phyloP scores from a whole-genome alignment of 2,888 invertebrate species.

The Chaitophorus viminalis region DNA sequence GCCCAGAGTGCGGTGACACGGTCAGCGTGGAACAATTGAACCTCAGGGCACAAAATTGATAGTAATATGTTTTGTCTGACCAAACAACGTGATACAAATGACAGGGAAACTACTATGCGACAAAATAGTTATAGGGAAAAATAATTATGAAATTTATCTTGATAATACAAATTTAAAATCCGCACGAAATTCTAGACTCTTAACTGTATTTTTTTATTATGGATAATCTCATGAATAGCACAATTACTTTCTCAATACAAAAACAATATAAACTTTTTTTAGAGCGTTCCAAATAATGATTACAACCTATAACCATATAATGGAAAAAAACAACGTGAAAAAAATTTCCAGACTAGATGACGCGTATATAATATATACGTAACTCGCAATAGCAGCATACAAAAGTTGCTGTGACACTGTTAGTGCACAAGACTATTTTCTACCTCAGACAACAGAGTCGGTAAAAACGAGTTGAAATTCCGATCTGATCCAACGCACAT shows the following conservation, averaged over 20 bases:
- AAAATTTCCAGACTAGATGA: background rate
- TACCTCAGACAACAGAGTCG: background rate
- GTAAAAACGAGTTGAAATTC: slow-evolving; percentile 57
- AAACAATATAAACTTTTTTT: background rate
- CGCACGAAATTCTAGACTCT: too few relatives aligned
- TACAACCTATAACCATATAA: background rate
- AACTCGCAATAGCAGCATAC: background rate
- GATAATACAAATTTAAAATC: too few relatives aligned
- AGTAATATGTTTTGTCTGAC: background rate
- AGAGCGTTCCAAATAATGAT: background rate
- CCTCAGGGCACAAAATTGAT: background rate
- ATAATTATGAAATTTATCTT: too few relatives aligned
- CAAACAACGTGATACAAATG: background rate
- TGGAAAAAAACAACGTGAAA: background rate
- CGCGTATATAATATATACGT: background rate
- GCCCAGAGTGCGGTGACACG: background rate
- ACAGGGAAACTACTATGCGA: background rate
- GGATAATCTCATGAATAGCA: background rate
- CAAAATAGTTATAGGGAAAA: too few relatives aligned
- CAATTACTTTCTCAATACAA: background rate
- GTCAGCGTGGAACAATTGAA: background rate
- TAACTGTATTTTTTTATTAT: too few relatives aligned
- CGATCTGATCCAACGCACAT: slow-evolving; percentile 38
- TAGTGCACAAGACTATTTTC: slow-evolving; percentile 24
- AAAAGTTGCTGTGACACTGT: background rate